These are phyloP conservation scores for Pomacea maculata DNA, from an alignment of 1,140 invertebrate species.

Conservation along the genomic window DNA sequence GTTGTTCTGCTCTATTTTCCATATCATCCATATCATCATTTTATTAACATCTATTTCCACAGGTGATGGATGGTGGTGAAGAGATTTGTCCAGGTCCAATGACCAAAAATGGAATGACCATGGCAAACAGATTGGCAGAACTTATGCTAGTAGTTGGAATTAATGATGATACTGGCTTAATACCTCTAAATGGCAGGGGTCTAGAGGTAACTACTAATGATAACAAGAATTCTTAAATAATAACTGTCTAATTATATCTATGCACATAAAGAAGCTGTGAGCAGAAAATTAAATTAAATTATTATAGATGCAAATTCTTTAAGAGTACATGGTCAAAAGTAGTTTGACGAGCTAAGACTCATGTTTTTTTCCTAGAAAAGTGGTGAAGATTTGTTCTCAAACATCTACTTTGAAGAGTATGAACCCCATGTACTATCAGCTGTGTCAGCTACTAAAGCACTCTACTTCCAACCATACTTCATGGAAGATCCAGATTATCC, in stretches of 20 bases:
- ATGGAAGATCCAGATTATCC: conserved; percentile 50
- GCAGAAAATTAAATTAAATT: no score
- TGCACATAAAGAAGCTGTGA: no score
- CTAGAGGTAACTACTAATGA: conserved; percentile 11
- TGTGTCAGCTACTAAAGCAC: conserved; percentile 41
- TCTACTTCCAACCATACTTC: conserved; percentile 43
- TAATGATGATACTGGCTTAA: conserved; percentile 47
- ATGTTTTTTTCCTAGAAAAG: conserved; percentile 20
- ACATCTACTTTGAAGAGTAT: conserved; percentile 40
- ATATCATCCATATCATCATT: background rate
- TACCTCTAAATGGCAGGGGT: conserved; percentile 26
- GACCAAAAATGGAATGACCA: conserved; percentile 1
- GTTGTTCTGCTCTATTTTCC: background rate
- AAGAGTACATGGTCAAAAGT: no score
- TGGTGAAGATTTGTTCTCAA: conserved; percentile 25
- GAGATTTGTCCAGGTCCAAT: background rate
- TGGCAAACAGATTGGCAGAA: conserved; percentile 50
- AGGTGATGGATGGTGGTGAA: conserved; percentile 22
- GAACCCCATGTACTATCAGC: conserved; percentile 52
- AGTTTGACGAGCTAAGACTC: background rate
- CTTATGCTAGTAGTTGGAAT: conserved; percentile 49
- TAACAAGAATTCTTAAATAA: no score
- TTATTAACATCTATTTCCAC: background rate
- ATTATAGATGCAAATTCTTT: no score
- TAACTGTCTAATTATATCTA: no score